Evolutionary conservation across 1,140 invertebrate genomes (phyloP).

Genomic region (Calycopis cecrops): DNA sequence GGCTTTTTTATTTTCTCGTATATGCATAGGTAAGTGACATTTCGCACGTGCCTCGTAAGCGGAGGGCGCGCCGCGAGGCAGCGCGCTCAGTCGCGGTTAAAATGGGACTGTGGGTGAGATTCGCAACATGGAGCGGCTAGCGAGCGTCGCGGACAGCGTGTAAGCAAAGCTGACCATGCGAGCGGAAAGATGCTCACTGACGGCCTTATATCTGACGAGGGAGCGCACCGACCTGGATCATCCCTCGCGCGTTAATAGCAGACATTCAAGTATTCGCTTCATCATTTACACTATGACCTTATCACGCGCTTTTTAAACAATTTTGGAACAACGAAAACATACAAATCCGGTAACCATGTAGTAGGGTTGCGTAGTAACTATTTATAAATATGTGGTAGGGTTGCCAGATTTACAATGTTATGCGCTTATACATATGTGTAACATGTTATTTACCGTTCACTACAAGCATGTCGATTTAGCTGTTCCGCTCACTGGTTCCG

Average conservation of each 20-base stretch:
- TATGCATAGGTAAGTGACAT: slow-evolving; percentile 51
- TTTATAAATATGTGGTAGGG: not conserved
- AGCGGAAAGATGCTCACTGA: slow-evolving; percentile 19
- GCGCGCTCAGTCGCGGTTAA: slow-evolving; percentile 66
- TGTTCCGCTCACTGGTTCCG: too few relatives aligned
- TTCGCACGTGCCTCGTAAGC: slow-evolving; percentile 56
- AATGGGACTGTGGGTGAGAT: slow-evolving; percentile 59
- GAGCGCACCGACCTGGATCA: slow-evolving; percentile 56
- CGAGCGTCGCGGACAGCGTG: slow-evolving; percentile 22
- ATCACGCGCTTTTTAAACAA: slow-evolving; percentile 3
- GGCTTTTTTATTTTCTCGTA: slow-evolving; percentile 1
- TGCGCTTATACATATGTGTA: too few relatives aligned
- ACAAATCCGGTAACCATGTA: not conserved
- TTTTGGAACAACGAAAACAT: not conserved
- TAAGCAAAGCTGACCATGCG: slow-evolving; percentile 26
- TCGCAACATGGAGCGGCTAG: slow-evolving; percentile 27
- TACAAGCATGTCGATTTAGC: too few relatives aligned
- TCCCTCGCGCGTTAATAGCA: slow-evolving; percentile 46
- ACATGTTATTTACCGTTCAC: too few relatives aligned
- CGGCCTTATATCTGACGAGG: slow-evolving; percentile 18
- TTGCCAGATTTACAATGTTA: too few relatives aligned
- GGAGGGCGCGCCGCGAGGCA: slow-evolving; percentile 61
- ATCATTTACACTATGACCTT: slow-evolving; percentile 18
- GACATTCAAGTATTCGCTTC: slow-evolving; percentile 16
- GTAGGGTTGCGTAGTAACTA: too few relatives aligned